Evolutionary conservation across 2,888 invertebrate species (phyloP).

Genomic region (Drosophila greeni): DNA sequence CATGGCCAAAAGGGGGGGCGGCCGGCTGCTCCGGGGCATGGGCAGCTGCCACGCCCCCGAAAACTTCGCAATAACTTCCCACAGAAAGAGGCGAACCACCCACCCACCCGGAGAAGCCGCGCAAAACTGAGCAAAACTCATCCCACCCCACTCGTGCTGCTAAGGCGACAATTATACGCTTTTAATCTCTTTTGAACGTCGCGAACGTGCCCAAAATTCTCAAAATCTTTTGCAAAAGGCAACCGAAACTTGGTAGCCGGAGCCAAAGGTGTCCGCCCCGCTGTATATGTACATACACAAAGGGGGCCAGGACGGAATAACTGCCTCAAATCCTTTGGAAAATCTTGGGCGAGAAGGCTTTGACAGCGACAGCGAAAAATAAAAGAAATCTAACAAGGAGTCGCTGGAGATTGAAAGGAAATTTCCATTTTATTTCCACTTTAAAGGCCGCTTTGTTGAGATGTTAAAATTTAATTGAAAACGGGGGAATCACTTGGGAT

Average conservation of each 20-base stretch:
- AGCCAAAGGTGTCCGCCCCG: slow-evolving; percentile 25
- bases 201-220: slow-evolving; percentile 73
- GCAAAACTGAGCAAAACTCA: slow-evolving; percentile 7
- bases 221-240: slow-evolving; percentile 59
- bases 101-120: neutral
- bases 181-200: slow-evolving; percentile 75
- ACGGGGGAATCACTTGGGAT: neutral
- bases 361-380: slow-evolving; percentile 19
- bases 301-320: slow-evolving; percentile 14
- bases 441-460: neutral
- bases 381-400: slow-evolving; percentile 25
- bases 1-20: slow-evolving; percentile 7
- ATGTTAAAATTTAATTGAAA: slow-evolving; percentile 6
- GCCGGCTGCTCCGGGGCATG: neutral
- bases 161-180: slow-evolving; percentile 75
- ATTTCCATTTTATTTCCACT: slow-evolving; percentile 19
- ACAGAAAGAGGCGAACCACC: neutral
- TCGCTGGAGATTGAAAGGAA: slow-evolving; percentile 24
- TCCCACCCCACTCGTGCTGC: slow-evolving; percentile 35
- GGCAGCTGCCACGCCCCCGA: slow-evolving; percentile 16
- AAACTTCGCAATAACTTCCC: slow-evolving; percentile 65
- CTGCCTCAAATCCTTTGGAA: slow-evolving; percentile 41
- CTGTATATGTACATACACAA: slow-evolving; percentile 14
- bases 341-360: slow-evolving; percentile 25
- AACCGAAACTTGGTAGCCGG: slow-evolving; percentile 32